These are phyloP conservation scores for Riparia riparia DNA, from an alignment of 2,113 vertebrate species.

Conservation along the genomic window DNA sequence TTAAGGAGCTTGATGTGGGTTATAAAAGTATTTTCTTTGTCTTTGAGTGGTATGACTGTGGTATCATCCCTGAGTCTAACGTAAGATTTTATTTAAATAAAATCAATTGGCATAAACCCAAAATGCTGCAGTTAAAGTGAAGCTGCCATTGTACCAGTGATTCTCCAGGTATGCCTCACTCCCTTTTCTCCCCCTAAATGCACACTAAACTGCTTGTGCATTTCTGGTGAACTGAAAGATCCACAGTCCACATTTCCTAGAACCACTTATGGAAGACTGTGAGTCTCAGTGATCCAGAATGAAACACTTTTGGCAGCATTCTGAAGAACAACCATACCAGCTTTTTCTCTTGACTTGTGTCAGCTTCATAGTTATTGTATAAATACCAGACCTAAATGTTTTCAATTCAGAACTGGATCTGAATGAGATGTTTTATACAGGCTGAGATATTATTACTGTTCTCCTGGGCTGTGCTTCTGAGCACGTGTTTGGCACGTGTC, in stretches of 20 bases:
- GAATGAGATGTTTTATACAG: background rate
- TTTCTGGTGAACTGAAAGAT: background rate
- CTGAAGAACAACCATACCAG: background rate
- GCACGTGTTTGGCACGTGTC: background rate
- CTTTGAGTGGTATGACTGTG: background rate
- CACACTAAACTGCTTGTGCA: background rate
- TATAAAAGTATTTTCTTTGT: background rate
- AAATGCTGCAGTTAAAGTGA: background rate
- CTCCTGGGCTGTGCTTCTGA: background rate
- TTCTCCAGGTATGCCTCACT: background rate
- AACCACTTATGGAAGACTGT: background rate
- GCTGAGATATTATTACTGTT: background rate
- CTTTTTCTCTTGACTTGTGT: background rate
- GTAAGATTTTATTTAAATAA: background rate
- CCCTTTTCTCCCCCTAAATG: background rate
- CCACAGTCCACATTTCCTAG: background rate
- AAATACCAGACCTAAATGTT: background rate
- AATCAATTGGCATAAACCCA: background rate
- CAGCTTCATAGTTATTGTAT: background rate
- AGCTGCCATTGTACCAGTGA: background rate
- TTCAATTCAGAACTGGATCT: constrained; percentile 1
- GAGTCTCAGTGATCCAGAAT: background rate
- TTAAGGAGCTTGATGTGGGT: background rate
- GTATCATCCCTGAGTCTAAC: background rate
- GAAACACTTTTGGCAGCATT: background rate